These are phyloP conservation scores for Megalops cyprinoides DNA, from an alignment of 2,797 vertebrate genomes.

Conservation along the genomic window DNA sequence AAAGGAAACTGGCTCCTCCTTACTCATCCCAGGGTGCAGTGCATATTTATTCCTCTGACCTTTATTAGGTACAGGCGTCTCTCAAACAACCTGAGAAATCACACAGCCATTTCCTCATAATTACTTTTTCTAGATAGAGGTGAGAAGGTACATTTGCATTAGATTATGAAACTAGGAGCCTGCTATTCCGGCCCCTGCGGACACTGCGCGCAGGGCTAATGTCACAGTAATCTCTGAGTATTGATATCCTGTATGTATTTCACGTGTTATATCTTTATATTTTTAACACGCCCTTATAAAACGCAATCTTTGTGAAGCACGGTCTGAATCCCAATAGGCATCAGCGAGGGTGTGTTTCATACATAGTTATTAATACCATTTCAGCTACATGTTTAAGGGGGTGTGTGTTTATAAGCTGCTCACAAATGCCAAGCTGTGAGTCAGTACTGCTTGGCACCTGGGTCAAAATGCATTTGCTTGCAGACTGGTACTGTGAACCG, in stretches of 20 bases:
- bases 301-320: too few relatives aligned
- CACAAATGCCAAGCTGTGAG: too few relatives aligned
- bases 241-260: conserved; percentile 43
- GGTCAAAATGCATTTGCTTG: neutral
- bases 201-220: conserved; percentile 61
- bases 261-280: too few relatives aligned
- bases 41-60: conserved; percentile 68
- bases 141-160: conserved; percentile 72
- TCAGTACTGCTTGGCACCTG: too few relatives aligned
- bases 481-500: neutral
- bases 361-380: neutral
- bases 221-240: conserved; percentile 72
- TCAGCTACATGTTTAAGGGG: neutral
- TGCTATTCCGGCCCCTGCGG: conserved; percentile 44
- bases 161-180: conserved; percentile 57
- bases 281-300: too few relatives aligned
- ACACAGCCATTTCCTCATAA: conserved; percentile 69
- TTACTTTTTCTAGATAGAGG: conserved; percentile 79
- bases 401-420: neutral
- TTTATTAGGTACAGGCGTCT: conserved; percentile 58
- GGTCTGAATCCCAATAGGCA: neutral
- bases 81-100: conserved; percentile 52
- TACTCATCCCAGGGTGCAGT: conserved; percentile 47
- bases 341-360: neutral
- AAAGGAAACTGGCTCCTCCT: conserved; percentile 70